Evolutionary conservation across 2,797 vertebrate genomes (phyloP).

Genomic region (Acridotheres tristis): DNA sequence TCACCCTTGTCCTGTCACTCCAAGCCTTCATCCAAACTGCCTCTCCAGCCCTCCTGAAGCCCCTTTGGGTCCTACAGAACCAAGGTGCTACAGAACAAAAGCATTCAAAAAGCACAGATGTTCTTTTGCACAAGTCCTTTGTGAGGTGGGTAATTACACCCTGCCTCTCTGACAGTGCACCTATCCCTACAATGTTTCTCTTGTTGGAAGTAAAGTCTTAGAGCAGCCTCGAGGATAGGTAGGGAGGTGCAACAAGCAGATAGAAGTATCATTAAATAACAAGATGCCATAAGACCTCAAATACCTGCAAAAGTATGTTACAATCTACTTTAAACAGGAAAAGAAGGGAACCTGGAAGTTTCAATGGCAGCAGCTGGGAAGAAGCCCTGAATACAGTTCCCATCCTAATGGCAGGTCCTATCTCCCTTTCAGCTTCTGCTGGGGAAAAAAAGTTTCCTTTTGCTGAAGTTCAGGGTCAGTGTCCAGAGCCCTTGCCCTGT

Average conservation of each 20-base stretch:
- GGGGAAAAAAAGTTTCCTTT: neutral
- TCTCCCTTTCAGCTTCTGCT: neutral
- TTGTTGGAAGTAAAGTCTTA: neutral
- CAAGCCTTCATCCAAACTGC: neutral
- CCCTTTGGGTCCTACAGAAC: neutral
- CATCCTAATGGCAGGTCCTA: no score
- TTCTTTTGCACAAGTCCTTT: neutral
- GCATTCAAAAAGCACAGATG: rapidly evolving
- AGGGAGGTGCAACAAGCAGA: neutral
- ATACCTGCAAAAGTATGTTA: neutral
- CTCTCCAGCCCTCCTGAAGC: neutral
- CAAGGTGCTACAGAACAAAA: neutral
- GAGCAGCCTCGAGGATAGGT: rapidly evolving
- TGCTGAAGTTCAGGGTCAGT: neutral
- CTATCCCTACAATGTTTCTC: neutral
- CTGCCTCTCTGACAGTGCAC: neutral
- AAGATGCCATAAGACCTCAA: neutral
- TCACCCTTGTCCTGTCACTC: neutral
- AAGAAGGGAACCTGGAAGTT: neutral
- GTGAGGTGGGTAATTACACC: rapidly evolving
- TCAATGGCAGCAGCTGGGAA: neutral
- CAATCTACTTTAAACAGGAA: neutral
- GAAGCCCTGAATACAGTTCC: neutral
- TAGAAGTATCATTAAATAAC: neutral
- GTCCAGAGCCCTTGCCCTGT: neutral